Conservation (phyloP, 1,140 invertebrate species). For the Bombus confusus region DNA sequence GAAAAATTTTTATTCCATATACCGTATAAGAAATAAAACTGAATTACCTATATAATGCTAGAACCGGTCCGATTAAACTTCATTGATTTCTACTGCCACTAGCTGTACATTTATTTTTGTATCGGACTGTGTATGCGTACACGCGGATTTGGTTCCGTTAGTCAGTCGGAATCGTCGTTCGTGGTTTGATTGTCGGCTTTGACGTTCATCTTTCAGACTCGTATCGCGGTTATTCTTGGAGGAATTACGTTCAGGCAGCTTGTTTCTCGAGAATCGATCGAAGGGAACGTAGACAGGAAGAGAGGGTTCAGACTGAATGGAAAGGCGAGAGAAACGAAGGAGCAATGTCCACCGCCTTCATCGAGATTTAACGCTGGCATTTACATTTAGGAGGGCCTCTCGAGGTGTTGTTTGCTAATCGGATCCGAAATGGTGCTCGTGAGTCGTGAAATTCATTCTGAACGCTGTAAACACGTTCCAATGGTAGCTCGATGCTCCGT, state of each 20-base stretch:
- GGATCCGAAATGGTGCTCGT: constrained; percentile 67
- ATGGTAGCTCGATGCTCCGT: constrained; percentile 52
- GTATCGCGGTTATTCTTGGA: background rate
- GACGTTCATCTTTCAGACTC: constrained; percentile 15
- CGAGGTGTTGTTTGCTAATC: constrained; percentile 73
- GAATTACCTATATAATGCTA: too few relatives aligned
- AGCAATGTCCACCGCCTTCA: constrained; percentile 15
- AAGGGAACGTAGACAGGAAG: background rate
- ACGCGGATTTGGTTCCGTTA: background rate
- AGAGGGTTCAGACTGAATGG: background rate
- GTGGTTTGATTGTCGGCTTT: background rate
- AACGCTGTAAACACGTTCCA: constrained; percentile 67
- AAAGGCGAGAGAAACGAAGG: background rate
- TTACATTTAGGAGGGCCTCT: constrained; percentile 78
- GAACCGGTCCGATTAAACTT: too few relatives aligned
- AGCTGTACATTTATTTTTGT: too few relatives aligned
- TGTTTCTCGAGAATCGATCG: constrained; percentile 24
- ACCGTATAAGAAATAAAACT: too few relatives aligned
- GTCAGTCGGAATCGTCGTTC: background rate
- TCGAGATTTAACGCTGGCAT: constrained; percentile 74
- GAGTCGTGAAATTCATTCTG: constrained; percentile 64
- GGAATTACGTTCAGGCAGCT: background rate
- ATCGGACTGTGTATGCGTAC: background rate
- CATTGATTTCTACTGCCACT: too few relatives aligned
- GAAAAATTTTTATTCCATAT: too few relatives aligned